A percentile compares a stretch with the other conserved stretches of the same genome.
Conservation (phyloP, 37 sponge, comb jelly and placozoan species). For the Ephydatia muelleri region DNA sequence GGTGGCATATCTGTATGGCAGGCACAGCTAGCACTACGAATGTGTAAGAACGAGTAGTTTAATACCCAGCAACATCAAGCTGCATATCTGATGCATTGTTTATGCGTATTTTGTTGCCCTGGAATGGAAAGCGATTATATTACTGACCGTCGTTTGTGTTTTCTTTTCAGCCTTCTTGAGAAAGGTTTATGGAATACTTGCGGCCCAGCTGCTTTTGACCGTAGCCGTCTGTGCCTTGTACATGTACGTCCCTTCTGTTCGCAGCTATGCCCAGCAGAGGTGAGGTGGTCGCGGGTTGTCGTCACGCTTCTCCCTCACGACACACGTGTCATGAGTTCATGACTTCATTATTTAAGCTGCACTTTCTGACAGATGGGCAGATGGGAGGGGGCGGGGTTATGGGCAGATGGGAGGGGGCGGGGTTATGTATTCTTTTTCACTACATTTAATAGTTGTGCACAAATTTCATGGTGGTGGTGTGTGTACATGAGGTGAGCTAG, state of each 20-base stretch:
- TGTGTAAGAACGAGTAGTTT: constrained; percentile 42
- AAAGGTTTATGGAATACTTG: constrained; percentile 93
- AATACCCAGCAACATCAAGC: not conserved
- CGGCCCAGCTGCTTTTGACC: constrained; percentile 76
- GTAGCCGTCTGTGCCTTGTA: constrained; percentile 49
- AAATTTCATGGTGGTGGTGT: not conserved
- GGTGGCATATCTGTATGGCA: constrained; percentile 60
- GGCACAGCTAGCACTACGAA: constrained; percentile 70
- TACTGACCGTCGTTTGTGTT: not conserved
- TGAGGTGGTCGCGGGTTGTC: constrained; percentile 9
- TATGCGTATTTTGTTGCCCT: not conserved
- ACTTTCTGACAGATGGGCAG: too few relatives aligned
- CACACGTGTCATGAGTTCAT: too few relatives aligned
- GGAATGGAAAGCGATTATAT: not conserved
- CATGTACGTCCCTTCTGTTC: constrained; percentile 60
- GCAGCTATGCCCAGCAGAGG: constrained; percentile 69
- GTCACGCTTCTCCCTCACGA: too few relatives aligned
- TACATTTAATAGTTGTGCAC: too few relatives aligned
- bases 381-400: too few relatives aligned
- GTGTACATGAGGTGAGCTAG: not conserved
- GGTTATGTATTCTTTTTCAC: too few relatives aligned
- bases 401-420: too few relatives aligned
- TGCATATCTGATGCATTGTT: not conserved
- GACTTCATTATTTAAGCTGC: too few relatives aligned
- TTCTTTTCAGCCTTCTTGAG: constrained; percentile 80